Evolutionary conservation across 2,113 vertebrate genomes (phyloP).

Genomic region (Bubalus kerabau): DNA sequence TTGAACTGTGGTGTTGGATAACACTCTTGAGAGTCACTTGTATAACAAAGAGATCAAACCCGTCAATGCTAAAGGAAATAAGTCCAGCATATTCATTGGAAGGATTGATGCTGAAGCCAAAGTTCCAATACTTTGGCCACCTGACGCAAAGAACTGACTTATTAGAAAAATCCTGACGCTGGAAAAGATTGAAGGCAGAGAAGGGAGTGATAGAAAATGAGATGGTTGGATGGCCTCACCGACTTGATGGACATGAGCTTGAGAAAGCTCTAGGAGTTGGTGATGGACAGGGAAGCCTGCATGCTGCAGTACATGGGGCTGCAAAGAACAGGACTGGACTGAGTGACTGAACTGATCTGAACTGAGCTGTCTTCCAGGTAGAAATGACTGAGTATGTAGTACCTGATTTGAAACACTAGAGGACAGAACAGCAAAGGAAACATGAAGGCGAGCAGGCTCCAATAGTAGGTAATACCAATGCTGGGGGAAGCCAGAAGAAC

Average conservation of each 20-base stretch:
- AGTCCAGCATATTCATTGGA: background rate
- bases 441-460: fast-evolving
- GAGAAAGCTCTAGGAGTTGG: background rate
- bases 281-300: background rate
- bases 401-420: background rate
- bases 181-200: background rate
- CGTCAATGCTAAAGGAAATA: background rate
- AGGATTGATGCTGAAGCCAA: background rate
- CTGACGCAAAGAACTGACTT: background rate
- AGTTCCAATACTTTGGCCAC: background rate
- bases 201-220: background rate
- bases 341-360: background rate
- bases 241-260: background rate
- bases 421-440: background rate
- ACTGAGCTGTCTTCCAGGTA: background rate
- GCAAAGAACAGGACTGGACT: background rate
- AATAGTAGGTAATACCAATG: fast-evolving
- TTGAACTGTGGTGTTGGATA: background rate
- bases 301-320: background rate
- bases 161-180: background rate
- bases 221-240: background rate
- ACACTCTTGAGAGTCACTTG: background rate
- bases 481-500: background rate
- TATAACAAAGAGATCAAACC: background rate
- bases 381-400: background rate